phyloP scores from a whole-genome alignment of 2,888 invertebrate genomes.

The Mythimna impura region DNA sequence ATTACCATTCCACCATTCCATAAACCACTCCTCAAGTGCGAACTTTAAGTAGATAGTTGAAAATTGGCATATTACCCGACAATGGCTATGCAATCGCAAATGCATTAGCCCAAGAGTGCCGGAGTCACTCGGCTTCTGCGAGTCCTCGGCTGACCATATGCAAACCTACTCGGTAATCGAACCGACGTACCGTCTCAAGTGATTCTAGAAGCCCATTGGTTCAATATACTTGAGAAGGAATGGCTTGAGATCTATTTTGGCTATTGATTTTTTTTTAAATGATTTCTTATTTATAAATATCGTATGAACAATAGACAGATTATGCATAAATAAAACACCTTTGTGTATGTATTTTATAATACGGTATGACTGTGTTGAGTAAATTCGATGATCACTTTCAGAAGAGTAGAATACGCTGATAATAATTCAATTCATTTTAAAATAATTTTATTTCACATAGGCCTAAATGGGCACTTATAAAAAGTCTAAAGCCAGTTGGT shows the following conservation, averaged over 20 bases:
- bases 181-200: constrained; percentile 73
- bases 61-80: constrained; percentile 65
- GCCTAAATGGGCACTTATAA: no score
- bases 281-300: background rate
- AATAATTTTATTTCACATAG: no score
- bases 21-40: constrained; percentile 25
- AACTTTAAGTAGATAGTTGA: constrained; percentile 53
- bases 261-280: constrained; percentile 20
- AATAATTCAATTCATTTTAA: no score
- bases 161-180: constrained; percentile 69
- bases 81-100: constrained; percentile 80
- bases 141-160: constrained; percentile 64
- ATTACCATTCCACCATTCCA: background rate
- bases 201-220: constrained; percentile 60
- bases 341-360: no score
- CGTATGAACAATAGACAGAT: background rate
- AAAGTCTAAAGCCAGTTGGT: no score
- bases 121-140: constrained; percentile 53
- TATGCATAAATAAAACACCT: no score
- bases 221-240: constrained; percentile 29
- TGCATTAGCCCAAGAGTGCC: constrained; percentile 78
- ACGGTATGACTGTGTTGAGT: no score
- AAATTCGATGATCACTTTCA: no score
- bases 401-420: no score
- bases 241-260: constrained; percentile 29